Conservation (phyloP, 2,888 invertebrate species). For the Oxycera nigricornis region DNA sequence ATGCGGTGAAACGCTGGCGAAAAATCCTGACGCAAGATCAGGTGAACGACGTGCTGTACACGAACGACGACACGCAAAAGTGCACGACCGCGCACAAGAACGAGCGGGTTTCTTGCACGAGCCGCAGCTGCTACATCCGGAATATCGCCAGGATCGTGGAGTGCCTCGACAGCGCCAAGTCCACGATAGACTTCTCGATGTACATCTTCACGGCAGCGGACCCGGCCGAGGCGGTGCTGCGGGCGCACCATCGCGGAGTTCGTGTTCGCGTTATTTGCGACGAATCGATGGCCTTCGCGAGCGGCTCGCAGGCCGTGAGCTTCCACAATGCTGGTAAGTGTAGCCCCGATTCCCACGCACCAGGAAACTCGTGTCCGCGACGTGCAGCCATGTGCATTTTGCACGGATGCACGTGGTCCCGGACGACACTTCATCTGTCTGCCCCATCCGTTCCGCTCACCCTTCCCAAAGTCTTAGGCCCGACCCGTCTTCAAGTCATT, state of each 20-base stretch:
- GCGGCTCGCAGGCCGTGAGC: conserved; percentile 38
- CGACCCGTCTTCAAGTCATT: no score
- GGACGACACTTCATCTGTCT: neutral
- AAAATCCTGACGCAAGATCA: conserved; percentile 10
- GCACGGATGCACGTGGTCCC: neutral
- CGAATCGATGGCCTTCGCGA: conserved; percentile 41
- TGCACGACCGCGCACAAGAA: conserved; percentile 30
- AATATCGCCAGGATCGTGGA: conserved; percentile 38
- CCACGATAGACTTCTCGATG: conserved; percentile 42
- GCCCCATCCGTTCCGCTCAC: neutral
- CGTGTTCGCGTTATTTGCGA: conserved; percentile 43
- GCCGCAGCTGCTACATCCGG: conserved; percentile 16
- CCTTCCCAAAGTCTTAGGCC: neutral
- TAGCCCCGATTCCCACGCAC: neutral
- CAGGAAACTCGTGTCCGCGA: neutral
- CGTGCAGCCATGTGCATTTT: conserved; percentile 6
- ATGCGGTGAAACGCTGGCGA: conserved; percentile 27
- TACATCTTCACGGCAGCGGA: conserved; percentile 43
- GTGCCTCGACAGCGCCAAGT: conserved; percentile 37
- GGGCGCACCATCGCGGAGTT: conserved; percentile 40
- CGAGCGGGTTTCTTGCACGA: neutral
- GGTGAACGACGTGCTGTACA: conserved; percentile 42
- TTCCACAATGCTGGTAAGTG: conserved; percentile 43
- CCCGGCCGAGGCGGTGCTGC: conserved; percentile 30
- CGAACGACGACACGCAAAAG: conserved; percentile 41